Conservation (phyloP, 2,888 invertebrate genomes). For the Callyntrura sp. region DNA sequence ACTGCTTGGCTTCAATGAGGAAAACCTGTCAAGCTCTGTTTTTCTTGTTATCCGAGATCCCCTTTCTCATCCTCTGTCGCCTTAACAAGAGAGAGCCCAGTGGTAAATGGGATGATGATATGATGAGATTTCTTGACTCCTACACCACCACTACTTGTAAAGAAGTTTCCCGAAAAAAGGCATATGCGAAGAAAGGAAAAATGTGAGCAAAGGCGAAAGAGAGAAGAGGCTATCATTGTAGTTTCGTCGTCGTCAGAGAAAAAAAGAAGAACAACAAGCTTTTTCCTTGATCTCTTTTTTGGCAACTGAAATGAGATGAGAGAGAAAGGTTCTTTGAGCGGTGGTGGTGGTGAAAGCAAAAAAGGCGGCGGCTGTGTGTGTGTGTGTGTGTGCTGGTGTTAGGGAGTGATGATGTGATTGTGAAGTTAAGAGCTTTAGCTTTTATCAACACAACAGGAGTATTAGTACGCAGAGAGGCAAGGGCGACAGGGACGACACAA, state of each 20-base stretch:
- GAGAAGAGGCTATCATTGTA: constrained; percentile 30
- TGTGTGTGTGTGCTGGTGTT: too few relatives aligned
- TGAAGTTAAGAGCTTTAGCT: constrained; percentile 70
- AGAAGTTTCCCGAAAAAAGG: constrained; percentile 2
- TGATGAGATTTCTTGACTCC: constrained; percentile 43
- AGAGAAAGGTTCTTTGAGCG: not conserved
- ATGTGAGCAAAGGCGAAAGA: constrained; percentile 6
- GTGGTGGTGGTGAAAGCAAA: constrained; percentile 11
- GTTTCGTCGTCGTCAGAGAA: too few relatives aligned
- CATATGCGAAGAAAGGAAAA: not conserved
- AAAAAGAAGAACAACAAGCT: constrained; percentile 52
- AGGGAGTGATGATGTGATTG: constrained; percentile 47
- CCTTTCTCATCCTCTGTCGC: not conserved
- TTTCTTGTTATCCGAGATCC: constrained; percentile 45
- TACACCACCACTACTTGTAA: not conserved
- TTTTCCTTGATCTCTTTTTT: constrained; percentile 75
- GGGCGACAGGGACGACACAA: too few relatives aligned
- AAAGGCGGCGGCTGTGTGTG: too few relatives aligned
- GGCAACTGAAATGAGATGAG: constrained; percentile 56
- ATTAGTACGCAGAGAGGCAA: too few relatives aligned
- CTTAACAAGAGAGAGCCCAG: too few relatives aligned
- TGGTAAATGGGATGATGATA: too few relatives aligned
- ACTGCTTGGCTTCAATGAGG: not conserved
- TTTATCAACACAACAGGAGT: constrained; percentile 56
- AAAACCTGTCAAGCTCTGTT: constrained; percentile 53